Evolutionary conservation across 2,888 invertebrate genomes (phyloP).

Genomic region (Caenorhabditis panamensis): DNA sequence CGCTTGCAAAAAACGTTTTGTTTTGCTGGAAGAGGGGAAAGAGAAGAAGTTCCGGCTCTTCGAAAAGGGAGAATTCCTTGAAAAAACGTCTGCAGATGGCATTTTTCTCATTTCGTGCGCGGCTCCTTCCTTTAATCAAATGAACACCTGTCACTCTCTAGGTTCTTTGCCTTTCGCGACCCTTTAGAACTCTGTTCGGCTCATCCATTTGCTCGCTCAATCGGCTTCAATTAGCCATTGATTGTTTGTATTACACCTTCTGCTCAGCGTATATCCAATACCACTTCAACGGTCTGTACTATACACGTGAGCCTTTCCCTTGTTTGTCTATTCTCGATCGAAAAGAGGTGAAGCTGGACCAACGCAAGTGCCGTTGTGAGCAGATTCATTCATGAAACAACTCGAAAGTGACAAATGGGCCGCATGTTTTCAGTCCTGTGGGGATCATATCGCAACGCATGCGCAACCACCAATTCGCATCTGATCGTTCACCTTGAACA

Average conservation of each 20-base stretch:
- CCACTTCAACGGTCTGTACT: slow-evolving; percentile 37
- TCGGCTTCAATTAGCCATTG: slow-evolving; percentile 29
- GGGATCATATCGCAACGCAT: slow-evolving; percentile 45
- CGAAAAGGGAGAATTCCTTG: neutral
- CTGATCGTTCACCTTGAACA: slow-evolving; percentile 40
- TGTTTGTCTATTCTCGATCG: slow-evolving; percentile 32
- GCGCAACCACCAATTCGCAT: slow-evolving; percentile 16
- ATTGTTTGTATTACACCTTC: slow-evolving; percentile 59
- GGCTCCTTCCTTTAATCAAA: slow-evolving; percentile 2
- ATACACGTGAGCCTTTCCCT: slow-evolving; percentile 23
- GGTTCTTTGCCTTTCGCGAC: neutral
- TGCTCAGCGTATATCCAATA: slow-evolving; percentile 46
- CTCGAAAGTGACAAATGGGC: slow-evolving; percentile 28
- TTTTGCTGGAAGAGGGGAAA: neutral
- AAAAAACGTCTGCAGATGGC: slow-evolving; percentile 6
- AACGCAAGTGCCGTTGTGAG: neutral
- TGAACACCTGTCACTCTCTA: neutral
- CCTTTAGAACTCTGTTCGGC: neutral
- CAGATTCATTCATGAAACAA: slow-evolving; percentile 49
- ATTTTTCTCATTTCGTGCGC: neutral
- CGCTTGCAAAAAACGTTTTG: neutral
- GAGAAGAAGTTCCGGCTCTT: neutral
- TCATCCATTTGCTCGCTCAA: slow-evolving; percentile 1
- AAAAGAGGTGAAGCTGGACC: slow-evolving; percentile 15
- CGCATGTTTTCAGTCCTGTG: neutral